Evolutionary conservation across 92 coral and sea anemone species (phyloP).

Genomic region (Zoanthus solanderi): DNA sequence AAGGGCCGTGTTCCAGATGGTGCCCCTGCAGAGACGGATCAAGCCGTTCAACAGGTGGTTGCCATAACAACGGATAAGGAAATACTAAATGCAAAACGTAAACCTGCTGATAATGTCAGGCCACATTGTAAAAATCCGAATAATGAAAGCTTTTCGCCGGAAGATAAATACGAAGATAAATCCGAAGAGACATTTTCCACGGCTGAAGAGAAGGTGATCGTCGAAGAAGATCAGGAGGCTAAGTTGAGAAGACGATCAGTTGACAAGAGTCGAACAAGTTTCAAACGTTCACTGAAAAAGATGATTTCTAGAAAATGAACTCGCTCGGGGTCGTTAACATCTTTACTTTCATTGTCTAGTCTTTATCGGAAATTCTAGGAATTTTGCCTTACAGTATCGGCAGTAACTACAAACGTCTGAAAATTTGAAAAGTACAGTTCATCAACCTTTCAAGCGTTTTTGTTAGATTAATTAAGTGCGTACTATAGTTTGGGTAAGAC

Average conservation of each 20-base stretch:
- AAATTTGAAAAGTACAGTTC: not conserved
- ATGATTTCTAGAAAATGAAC: constrained; percentile 59
- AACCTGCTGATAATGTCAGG: not conserved
- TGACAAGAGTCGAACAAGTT: constrained; percentile 69
- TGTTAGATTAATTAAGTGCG: no score
- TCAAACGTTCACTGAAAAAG: constrained; percentile 74
- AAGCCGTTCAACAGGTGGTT: not conserved
- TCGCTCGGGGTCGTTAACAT: not conserved
- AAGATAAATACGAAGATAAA: not conserved
- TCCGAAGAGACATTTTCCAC: not conserved
- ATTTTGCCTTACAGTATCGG: not conserved
- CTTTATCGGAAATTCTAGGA: not conserved
- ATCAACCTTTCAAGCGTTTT: no score
- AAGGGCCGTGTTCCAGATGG: constrained; percentile 47
- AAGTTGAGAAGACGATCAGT: constrained; percentile 63
- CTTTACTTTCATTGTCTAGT: not conserved
- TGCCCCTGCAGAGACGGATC: constrained; percentile 28
- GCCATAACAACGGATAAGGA: not conserved
- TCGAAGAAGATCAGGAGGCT: constrained; percentile 2
- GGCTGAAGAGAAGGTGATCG: not conserved
- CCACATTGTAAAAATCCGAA: not conserved
- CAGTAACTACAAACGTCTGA: not conserved
- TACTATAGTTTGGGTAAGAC: no score
- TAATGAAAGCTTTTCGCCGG: not conserved
- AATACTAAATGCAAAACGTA: not conserved